Conservation (phyloP, 2,888 invertebrate species). For the Pseudococcus jackbeardsleyi region DNA sequence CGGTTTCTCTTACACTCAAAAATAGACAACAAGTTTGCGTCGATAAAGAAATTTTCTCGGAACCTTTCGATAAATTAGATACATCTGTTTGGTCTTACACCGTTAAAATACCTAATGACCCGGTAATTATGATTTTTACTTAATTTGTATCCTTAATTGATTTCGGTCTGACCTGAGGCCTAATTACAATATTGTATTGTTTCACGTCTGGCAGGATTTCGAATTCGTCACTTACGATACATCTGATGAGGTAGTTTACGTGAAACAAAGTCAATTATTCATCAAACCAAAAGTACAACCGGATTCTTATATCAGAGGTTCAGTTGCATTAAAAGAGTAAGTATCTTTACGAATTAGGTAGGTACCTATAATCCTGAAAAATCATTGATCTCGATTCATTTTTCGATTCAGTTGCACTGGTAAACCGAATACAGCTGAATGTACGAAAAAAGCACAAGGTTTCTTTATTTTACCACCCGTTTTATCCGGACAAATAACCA, state of each 20-base stretch:
- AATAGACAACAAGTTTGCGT: constrained; percentile 54
- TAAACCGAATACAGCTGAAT: constrained; percentile 21
- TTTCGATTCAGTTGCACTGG: constrained; percentile 64
- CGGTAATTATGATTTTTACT: constrained; percentile 53
- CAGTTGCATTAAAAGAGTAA: constrained; percentile 50
- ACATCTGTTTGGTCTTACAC: constrained; percentile 60
- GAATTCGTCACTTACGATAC: constrained; percentile 66
- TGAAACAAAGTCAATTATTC: constrained; percentile 62
- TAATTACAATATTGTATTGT: background rate
- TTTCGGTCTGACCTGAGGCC: background rate
- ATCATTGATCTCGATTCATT: background rate
- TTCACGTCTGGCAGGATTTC: constrained; percentile 56
- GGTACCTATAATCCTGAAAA: background rate
- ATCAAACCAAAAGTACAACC: constrained; percentile 64
- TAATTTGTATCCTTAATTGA: background rate
- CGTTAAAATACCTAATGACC: constrained; percentile 51
- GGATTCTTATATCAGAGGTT: constrained; percentile 51
- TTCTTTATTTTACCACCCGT: constrained; percentile 79
- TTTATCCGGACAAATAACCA: constrained; percentile 76
- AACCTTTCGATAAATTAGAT: constrained; percentile 45
- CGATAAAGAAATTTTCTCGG: constrained; percentile 25
- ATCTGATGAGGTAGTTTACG: constrained; percentile 57
- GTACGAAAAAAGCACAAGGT: constrained; percentile 58
- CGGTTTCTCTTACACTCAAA: constrained; percentile 5
- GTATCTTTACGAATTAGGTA: background rate